phyloP scores from a whole-genome alignment of 1,140 invertebrate species.

The Sesamia nonagrioides region DNA sequence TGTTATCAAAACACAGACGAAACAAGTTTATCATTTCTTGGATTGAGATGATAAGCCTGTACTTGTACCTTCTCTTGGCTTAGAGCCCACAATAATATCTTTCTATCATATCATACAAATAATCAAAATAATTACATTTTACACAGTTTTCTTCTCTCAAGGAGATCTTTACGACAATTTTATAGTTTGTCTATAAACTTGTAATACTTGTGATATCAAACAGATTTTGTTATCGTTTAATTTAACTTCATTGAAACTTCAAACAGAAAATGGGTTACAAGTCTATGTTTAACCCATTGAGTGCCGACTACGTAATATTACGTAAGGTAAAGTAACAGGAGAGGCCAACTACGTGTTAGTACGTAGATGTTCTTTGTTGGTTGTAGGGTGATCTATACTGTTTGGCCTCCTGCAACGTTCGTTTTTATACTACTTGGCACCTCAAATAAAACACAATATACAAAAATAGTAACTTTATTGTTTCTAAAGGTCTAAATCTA shows the following conservation, averaged over 20 bases:
- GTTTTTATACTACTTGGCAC: too few relatives aligned
- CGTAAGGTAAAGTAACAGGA: too few relatives aligned
- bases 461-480: too few relatives aligned
- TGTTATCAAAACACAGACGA: too few relatives aligned
- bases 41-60: background rate
- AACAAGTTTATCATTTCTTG: background rate
- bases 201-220: conserved; percentile 13
- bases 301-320: too few relatives aligned
- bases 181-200: conserved; percentile 13
- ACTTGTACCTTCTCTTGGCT: background rate
- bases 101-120: conserved; percentile 18
- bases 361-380: too few relatives aligned
- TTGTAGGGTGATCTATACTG: too few relatives aligned
- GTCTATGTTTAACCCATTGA: too few relatives aligned
- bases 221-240: background rate
- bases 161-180: conserved; percentile 29
- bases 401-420: too few relatives aligned
- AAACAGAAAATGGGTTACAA: background rate
- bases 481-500: too few relatives aligned
- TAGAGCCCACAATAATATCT: conserved; percentile 16
- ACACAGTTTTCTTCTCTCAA: conserved; percentile 13
- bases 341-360: too few relatives aligned
- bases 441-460: too few relatives aligned
- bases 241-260: background rate
- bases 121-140: conserved; percentile 23